phyloP scores from a whole-genome alignment of 1,140 invertebrate species.

The Trialeurodes vaporariorum region DNA sequence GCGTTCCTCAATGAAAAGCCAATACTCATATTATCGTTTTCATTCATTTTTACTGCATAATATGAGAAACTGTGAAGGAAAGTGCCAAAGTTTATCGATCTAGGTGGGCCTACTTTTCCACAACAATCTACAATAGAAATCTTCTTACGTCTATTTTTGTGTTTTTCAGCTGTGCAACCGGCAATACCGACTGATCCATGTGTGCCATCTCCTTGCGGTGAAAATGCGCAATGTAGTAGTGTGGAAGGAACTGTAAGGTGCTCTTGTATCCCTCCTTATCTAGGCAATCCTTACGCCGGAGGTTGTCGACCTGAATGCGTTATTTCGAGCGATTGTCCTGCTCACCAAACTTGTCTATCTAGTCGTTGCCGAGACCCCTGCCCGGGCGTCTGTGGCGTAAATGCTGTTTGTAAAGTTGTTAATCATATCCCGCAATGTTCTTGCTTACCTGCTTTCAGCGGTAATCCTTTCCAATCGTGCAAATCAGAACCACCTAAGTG shows the following conservation, averaged over 20 bases:
- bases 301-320: constrained; percentile 62
- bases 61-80: too few species aligned
- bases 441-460: constrained; percentile 58
- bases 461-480: constrained; percentile 72
- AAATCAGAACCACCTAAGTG: constrained; percentile 38
- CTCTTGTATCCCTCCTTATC: constrained; percentile 70
- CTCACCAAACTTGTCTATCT: constrained; percentile 65
- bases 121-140: too few species aligned
- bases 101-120: too few species aligned
- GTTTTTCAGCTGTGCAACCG: constrained; percentile 26
- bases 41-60: too few species aligned
- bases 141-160: constrained; percentile 3
- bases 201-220: constrained; percentile 65
- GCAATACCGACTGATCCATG: constrained; percentile 48
- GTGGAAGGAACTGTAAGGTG: constrained; percentile 55
- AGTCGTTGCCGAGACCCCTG: constrained; percentile 76
- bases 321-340: constrained; percentile 64
- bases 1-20: too few species aligned
- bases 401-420: constrained; percentile 63
- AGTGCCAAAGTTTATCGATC: too few species aligned
- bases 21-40: too few species aligned
- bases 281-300: constrained; percentile 43
- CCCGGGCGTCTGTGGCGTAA: constrained; percentile 64
- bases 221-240: constrained; percentile 62
- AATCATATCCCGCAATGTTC: constrained; percentile 71